Conservation (phyloP, 2,113 vertebrate genomes). For the Daubentonia madagascariensis region DNA sequence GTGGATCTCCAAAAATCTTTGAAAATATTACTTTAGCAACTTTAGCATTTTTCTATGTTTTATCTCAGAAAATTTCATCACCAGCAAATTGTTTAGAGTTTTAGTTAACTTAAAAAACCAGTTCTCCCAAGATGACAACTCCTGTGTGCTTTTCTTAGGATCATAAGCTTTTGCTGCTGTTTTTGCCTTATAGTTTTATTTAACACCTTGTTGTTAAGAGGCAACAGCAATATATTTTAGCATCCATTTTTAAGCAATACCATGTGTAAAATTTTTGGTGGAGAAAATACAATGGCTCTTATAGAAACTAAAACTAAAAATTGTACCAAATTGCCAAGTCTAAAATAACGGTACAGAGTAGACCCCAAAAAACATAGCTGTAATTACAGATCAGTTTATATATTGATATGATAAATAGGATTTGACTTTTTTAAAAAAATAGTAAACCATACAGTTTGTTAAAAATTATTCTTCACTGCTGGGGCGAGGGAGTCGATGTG, state of each 20-base stretch:
- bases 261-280: background rate
- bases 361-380: background rate
- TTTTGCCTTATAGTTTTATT: constrained; percentile 40
- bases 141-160: background rate
- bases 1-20: constrained; percentile 17
- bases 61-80: constrained; percentile 13
- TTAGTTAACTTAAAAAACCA: constrained; percentile 18
- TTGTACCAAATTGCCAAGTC: background rate
- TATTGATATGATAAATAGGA: background rate
- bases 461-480: constrained; percentile 21
- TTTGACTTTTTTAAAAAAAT: background rate
- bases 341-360: constrained; percentile 15
- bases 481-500: background rate
- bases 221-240: constrained; percentile 25
- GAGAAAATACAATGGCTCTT: background rate
- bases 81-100: background rate
- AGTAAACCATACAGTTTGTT: background rate
- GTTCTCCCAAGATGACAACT: background rate
- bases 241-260: background rate
- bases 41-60: background rate
- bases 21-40: constrained; percentile 1
- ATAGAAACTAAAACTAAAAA: constrained; percentile 11
- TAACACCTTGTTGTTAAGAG: background rate
- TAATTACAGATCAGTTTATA: background rate
- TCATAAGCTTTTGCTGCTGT: background rate